Percentiles rank a stretch among this genome's conserved stretches.
Conservation (phyloP, 2,113 vertebrate genomes). For the Nycticorax nycticorax region DNA sequence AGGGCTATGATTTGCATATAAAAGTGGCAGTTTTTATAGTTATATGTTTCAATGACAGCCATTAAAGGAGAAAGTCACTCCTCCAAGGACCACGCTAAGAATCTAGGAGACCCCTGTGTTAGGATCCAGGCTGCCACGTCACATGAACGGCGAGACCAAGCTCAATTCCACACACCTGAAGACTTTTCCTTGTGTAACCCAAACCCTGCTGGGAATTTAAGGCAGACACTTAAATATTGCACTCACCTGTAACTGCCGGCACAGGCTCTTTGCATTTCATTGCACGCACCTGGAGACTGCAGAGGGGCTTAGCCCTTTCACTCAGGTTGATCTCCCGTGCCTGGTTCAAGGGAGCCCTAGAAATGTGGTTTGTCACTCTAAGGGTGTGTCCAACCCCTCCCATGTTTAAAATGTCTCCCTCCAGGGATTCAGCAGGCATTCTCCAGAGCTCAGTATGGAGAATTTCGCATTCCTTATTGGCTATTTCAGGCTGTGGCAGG, state of each 20-base stretch:
- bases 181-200: not conserved
- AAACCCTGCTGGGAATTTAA: not conserved
- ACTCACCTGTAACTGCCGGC: not conserved
- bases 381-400: not conserved
- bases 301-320: not conserved
- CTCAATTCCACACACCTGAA: not conserved
- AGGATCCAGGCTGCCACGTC: not conserved
- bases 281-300: not conserved
- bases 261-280: not conserved
- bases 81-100: not conserved
- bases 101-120: rapidly evolving
- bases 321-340: not conserved
- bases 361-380: not conserved
- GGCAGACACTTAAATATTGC: not conserved
- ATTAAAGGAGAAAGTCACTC: not conserved
- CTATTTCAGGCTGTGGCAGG: not conserved
- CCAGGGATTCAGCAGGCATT: not conserved
- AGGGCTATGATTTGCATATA: not conserved
- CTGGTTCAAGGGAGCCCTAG: not conserved
- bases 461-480: not conserved
- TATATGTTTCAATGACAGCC: not conserved
- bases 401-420: rapidly evolving
- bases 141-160: not conserved
- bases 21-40: not conserved
- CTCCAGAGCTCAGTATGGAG: not conserved